A percentile compares a stretch with the other conserved stretches of the same genome.
phyloP scores from a whole-genome alignment of 2,797 vertebrate species.

The Sebastes goodei region DNA sequence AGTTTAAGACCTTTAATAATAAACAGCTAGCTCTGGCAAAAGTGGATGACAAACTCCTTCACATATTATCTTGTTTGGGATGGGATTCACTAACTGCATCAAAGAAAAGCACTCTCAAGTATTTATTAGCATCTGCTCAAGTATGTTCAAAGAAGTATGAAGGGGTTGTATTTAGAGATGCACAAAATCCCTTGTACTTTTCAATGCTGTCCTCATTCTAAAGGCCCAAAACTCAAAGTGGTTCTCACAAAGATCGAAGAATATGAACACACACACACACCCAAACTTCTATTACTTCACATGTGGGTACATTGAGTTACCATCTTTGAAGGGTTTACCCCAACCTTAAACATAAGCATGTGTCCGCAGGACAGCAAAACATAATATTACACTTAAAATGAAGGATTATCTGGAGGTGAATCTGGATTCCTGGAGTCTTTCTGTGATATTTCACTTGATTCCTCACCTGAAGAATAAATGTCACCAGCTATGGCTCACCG shows the following conservation, averaged over 20 bases:
- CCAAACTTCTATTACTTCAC: neutral
- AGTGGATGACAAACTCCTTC: neutral
- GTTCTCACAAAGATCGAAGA: neutral
- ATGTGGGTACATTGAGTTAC: neutral
- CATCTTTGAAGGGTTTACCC: neutral
- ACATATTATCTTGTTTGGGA: neutral
- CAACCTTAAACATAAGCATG: neutral
- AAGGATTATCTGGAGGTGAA: too few species aligned
- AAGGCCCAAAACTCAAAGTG: too few species aligned
- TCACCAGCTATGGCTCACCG: conserved; percentile 1
- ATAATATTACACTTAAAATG: neutral
- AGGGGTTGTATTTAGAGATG: neutral
- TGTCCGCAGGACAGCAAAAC: neutral
- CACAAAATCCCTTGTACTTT: neutral
- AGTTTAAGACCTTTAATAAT: neutral
- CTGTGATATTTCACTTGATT: neutral
- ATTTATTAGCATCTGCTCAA: neutral
- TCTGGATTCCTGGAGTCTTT: neutral
- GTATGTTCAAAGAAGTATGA: neutral
- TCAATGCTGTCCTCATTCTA: neutral
- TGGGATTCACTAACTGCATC: neutral
- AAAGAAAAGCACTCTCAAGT: neutral
- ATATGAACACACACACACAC: neutral
- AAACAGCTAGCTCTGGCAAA: neutral
- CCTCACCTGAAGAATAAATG: neutral